Percentiles rank a stretch among this genome's conserved stretches.
These are phyloP conservation scores for Paraescarpia echinospica DNA, from an alignment of 1,140 invertebrate species.

Conservation along the genomic window DNA sequence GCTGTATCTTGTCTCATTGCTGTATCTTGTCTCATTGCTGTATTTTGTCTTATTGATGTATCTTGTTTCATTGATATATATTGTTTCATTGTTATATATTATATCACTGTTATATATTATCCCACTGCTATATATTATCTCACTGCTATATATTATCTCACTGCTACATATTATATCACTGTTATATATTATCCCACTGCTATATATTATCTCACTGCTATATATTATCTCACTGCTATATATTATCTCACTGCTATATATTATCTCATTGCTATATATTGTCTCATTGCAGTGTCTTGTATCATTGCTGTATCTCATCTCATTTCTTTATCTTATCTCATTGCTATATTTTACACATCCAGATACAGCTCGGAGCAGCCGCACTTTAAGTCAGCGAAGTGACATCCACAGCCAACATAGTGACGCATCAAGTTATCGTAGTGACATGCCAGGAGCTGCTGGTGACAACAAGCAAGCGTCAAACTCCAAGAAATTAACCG, in stretches of 20 bases:
- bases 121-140: background rate
- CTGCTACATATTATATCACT: background rate
- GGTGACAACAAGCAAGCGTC: background rate
- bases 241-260: background rate
- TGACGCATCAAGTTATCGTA: background rate
- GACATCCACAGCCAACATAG: background rate
- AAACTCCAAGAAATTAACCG: background rate
- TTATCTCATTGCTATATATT: background rate
- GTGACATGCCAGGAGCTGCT: background rate
- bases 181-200: background rate
- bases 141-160: background rate
- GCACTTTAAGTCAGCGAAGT: background rate
- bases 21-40: background rate
- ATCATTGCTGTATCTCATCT: background rate
- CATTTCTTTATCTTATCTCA: background rate
- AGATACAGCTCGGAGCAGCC: background rate
- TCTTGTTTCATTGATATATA: background rate
- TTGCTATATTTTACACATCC: background rate
- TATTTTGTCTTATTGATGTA: background rate
- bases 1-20: background rate
- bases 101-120: background rate
- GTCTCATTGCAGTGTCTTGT: background rate
- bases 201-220: background rate
- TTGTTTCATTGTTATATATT: background rate
- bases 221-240: background rate